Percentiles rank a stretch among this genome's conserved stretches.
These are phyloP conservation scores for Eulithis testata DNA, from an alignment of 2,888 invertebrate species.

Conservation along the genomic window DNA sequence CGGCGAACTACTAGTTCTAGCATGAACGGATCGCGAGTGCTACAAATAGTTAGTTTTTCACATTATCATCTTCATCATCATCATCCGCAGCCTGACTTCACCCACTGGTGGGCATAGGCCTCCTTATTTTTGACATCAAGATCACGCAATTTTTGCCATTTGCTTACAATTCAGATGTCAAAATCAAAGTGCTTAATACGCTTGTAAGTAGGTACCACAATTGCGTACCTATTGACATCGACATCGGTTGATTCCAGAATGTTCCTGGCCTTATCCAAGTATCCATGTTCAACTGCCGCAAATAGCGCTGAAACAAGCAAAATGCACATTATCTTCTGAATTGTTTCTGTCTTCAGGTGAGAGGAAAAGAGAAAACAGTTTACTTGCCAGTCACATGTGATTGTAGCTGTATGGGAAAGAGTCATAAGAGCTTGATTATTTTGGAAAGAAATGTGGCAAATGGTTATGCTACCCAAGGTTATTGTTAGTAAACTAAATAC, in stretches of 20 bases:
- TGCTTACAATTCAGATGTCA: no score
- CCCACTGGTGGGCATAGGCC: no score
- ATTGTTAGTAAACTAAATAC: background rate
- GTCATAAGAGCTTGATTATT: background rate
- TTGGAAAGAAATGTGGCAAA: background rate
- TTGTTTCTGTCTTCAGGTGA: background rate
- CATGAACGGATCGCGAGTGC: no score
- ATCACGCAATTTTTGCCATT: no score
- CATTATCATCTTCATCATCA: no score
- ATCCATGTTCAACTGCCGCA: slow-evolving; percentile 97
- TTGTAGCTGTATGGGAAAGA: background rate
- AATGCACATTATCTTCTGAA: slow-evolving; percentile 11
- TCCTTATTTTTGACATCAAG: no score
- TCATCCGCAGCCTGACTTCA: no score
- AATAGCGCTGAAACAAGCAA: slow-evolving; percentile 92
- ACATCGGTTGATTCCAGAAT: slow-evolving; percentile 96
- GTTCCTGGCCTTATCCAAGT: slow-evolving; percentile 95
- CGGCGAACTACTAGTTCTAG: no score
- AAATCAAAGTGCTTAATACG: no score
- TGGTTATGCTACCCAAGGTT: no score
- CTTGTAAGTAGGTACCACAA: background rate
- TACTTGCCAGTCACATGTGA: slow-evolving; percentile 4
- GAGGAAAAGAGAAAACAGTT: slow-evolving; percentile 21
- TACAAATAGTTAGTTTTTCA: no score
- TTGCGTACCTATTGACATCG: slow-evolving; percentile 94